Evolutionary conservation across 2,888 invertebrate genomes (phyloP), one percentile per base, ranked within the genome.

Genomic region (Nebria brevicollis): DNA sequence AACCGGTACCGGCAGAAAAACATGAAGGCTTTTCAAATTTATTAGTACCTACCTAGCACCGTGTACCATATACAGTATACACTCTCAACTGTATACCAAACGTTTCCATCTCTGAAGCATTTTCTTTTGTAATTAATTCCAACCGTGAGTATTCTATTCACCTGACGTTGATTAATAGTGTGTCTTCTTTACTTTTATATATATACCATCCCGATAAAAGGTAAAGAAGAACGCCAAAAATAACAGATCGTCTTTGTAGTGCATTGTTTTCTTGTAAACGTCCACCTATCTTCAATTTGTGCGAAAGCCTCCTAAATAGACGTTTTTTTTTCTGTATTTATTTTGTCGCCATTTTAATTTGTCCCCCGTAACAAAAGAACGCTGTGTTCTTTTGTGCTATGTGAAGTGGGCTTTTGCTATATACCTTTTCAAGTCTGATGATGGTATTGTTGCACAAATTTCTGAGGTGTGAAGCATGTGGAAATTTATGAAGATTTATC

Each of bases 101-200:
- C 11, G 77, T 72, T 77, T 77, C 43, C 68, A 77, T 72, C 42
- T 77, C 43, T 54, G 41, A 34, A 26, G 34, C 13, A 64, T 43
- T 77, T 77, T 72, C 72, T 6, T 77, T 77, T 73, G 78, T 78
- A 78, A 78, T 78, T 72, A 78, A 34, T 42, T 72, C 65, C 66
- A 41, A 66, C 66, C 25, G 41, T 15, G 72, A 72, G 72, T 34
- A 70, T 34, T 34, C 34, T 41, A 25, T 72, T 72, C 78, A 78
- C 73, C 78, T 78, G 78, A 78, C 78, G 43, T 78, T 78, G 78
- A 78, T 78, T 73, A 78, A 78, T 78, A 78, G 77, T 72, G 10
- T 70, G 64, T 72, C 77, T 68, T 77, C 34, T 70, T 70, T 70
- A 70, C 34, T 70, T 70, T 70, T 70, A 34, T 70, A 20, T 15